A percentile compares a stretch with the other conserved stretches of the same genome.
These are phyloP conservation scores for Mionectes macconnelli DNA, from an alignment of 2,113 vertebrate genomes.

Conservation along the genomic window DNA sequence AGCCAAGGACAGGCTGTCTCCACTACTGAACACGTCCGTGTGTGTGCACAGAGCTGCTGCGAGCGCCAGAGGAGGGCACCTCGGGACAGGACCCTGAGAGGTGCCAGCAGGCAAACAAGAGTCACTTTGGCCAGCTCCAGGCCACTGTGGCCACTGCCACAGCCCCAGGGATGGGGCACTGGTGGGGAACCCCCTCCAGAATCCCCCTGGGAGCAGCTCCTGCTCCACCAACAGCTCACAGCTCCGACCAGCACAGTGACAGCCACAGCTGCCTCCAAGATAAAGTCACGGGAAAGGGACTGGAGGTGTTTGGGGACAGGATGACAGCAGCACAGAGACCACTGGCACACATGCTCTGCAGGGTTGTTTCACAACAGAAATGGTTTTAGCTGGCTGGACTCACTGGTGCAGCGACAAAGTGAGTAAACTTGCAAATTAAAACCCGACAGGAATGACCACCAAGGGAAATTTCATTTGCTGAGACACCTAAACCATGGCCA, in stretches of 20 bases:
- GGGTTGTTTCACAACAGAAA: not conserved
- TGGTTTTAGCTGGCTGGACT: not conserved
- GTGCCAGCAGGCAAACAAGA: not conserved
- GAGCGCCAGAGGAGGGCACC: not conserved
- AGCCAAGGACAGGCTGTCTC: not conserved
- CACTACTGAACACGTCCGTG: not conserved
- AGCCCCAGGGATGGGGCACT: not conserved
- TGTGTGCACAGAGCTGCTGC: not conserved
- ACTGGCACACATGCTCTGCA: not conserved
- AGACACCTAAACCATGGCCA: not conserved
- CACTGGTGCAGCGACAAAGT: not conserved
- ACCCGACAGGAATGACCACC: not conserved
- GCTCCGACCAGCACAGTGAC: not conserved
- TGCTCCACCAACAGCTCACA: not conserved
- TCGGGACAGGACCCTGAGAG: not conserved
- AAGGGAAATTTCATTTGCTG: not conserved
- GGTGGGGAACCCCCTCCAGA: not conserved
- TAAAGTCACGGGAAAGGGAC: not conserved
- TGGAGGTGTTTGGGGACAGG: not conserved
- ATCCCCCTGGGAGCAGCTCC: not conserved
- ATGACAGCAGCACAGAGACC: not conserved
- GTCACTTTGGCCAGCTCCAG: not conserved
- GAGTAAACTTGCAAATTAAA: not conserved
- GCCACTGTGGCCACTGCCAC: rapidly evolving
- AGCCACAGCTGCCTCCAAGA: not conserved